Conservation (phyloP, 92 coral and sea anemone genomes). For the Scolanthus callimorphus region DNA sequence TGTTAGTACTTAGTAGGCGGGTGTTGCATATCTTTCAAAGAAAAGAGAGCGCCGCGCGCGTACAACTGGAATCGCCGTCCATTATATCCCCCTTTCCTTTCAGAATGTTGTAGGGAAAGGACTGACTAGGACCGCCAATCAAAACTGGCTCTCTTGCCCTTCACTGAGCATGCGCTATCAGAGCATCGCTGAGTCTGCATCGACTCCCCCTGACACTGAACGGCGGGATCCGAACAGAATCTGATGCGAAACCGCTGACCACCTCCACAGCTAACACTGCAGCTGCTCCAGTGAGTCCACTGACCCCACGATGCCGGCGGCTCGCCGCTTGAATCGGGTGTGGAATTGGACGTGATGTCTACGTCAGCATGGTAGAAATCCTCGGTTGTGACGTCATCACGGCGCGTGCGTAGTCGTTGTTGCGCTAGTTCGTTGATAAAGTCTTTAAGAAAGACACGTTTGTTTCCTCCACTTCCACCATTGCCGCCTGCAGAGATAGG, state of each 20-base stretch:
- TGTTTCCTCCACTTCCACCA: neutral
- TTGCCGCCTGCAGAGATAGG: too few species aligned
- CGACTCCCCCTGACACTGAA: conserved; percentile 23
- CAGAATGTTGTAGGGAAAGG: too few species aligned
- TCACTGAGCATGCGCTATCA: neutral
- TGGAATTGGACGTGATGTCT: neutral
- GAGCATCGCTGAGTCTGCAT: conserved; percentile 15
- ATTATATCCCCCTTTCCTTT: too few species aligned
- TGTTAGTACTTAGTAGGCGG: too few species aligned
- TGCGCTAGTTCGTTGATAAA: too few species aligned
- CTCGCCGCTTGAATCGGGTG: neutral
- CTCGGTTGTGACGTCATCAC: neutral
- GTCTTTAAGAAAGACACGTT: neutral
- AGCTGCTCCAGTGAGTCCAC: conserved; percentile 39
- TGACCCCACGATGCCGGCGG: neutral
- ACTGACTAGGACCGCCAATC: too few species aligned
- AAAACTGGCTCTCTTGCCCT: too few species aligned
- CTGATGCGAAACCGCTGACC: conserved; percentile 38
- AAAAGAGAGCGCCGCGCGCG: too few species aligned
- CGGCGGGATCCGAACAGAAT: conserved; percentile 19
- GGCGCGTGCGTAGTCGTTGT: neutral
- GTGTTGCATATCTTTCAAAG: too few species aligned
- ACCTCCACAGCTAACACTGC: conserved; percentile 32
- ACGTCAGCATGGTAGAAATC: neutral
- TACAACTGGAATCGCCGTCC: too few species aligned